A percentile compares a stretch with the other conserved stretches of the same genome.
Evolutionary conservation across 2,797 vertebrate genomes (phyloP).

Genomic region (Fistularia tabacaria): DNA sequence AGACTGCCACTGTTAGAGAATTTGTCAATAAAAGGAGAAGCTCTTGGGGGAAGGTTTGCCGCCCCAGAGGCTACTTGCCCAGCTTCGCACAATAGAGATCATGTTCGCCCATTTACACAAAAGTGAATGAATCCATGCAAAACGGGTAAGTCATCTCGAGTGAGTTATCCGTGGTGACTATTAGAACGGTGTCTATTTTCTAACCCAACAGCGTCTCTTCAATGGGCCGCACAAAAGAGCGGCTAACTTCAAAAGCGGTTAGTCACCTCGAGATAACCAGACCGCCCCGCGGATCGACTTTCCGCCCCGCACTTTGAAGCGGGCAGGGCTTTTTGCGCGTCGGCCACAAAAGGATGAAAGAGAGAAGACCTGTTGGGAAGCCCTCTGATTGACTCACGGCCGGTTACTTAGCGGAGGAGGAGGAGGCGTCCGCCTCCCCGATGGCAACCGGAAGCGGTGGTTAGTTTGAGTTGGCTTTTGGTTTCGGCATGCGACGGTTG

Average conservation of each 20-base stretch:
- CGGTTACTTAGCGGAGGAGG: slow-evolving; percentile 42
- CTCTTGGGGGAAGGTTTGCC: slow-evolving; percentile 44
- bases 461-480: too few relatives aligned
- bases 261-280: slow-evolving; percentile 67
- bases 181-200: slow-evolving; percentile 25
- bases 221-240: slow-evolving; percentile 51
- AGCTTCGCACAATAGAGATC: slow-evolving; percentile 16
- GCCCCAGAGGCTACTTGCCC: slow-evolving; percentile 15
- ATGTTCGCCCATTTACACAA: slow-evolving; percentile 21
- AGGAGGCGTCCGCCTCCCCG: slow-evolving; percentile 46
- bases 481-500: too few relatives aligned
- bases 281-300: slow-evolving; percentile 62
- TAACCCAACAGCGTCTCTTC: slow-evolving; percentile 29
- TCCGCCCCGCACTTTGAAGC: slow-evolving; percentile 54
- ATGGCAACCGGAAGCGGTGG: slow-evolving; percentile 21
- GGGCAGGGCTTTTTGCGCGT: slow-evolving; percentile 49
- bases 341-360: slow-evolving; percentile 72
- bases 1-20: too few relatives aligned
- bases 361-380: slow-evolving; percentile 50
- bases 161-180: slow-evolving; percentile 11
- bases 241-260: slow-evolving; percentile 64
- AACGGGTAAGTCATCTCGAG: slow-evolving; percentile 17
- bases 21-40: slow-evolving; percentile 10
- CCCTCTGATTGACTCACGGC: slow-evolving; percentile 51
- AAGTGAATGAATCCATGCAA: slow-evolving; percentile 3